Evolutionary conservation across 2,888 invertebrate species (phyloP).

Genomic region (Metallyticus violacea): DNA sequence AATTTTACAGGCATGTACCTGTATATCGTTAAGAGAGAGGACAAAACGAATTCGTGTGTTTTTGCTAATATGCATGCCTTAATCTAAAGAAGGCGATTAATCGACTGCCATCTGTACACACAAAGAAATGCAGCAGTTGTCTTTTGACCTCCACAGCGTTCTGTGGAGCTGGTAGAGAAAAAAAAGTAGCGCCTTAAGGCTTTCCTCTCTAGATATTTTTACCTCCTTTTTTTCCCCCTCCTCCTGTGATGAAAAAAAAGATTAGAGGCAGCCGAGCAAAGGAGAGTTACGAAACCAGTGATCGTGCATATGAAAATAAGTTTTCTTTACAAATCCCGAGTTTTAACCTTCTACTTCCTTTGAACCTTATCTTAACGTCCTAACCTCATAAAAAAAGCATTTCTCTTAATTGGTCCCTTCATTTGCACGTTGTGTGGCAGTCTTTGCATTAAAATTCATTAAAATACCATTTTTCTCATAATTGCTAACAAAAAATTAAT

Average conservation of each 20-base stretch:
- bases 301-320: neutral
- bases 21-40: too few relatives aligned
- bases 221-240: neutral
- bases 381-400: conserved; percentile 21
- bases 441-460: conserved; percentile 34
- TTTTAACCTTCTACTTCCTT: neutral
- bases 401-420: conserved; percentile 24
- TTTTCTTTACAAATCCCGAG: neutral
- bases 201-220: neutral
- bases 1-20: too few relatives aligned
- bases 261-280: neutral
- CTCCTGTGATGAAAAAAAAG: too few relatives aligned
- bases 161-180: neutral
- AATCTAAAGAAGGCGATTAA: too few relatives aligned
- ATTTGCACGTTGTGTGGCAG: conserved; percentile 22
- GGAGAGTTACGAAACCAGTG: neutral
- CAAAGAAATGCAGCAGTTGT: neutral
- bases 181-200: neutral
- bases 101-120: too few relatives aligned
- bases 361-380: neutral
- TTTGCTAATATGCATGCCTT: too few relatives aligned
- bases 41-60: too few relatives aligned
- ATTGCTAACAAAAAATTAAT: conserved; percentile 35
- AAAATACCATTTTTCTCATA: conserved; percentile 33
- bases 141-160: neutral